Evolutionary conservation across 2,888 invertebrate species (phyloP), one percentile per base, ranked within the genome.

Genomic region (Cerastoderma edule): DNA sequence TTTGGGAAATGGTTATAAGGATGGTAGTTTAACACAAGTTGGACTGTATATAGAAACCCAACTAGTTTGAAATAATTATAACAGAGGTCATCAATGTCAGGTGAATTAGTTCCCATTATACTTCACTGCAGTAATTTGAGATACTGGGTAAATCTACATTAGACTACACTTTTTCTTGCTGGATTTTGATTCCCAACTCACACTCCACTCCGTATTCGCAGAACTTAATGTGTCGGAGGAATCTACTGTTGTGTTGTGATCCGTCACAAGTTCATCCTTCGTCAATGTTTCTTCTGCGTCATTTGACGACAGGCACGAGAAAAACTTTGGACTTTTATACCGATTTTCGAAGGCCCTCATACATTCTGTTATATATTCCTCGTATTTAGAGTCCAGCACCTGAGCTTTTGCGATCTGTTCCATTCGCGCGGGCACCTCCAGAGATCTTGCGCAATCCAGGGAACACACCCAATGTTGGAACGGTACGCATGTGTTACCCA

Each of bases 381-480:
- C 91, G 69, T 93, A 93, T 69, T 89, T 85, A 28, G 86, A 76
- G 80, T 93, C 93, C 63, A 92, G 89, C 75, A 91, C 89, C 54
- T 85, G 74, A 28, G 92, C 91, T 13, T 92, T 90, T 2, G 89
- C 87, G 8, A 93, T 91, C 84, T 93, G 92, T 71, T 92, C 92
- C 28, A 87, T 86, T 27, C 93, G 82, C 0, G 93, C 93, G 2
- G 93, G 93, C 28, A 93, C 89, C 85, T 93, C 93, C 22, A 93
- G 91, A 3, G 90, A 91, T 73, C 89, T 89, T 16, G 93, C 93
- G 88, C 94, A 94, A 24, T 88, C 86, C 50, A 89, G 75, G 3
- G 92, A 92, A 82, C 94, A 94, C 0, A 93, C 93, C 93, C 93
- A 93, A 84, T 94, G 93, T 75, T 93, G 93, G 86, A 94, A 94